A percentile compares a stretch with the other conserved stretches of the same genome.
Evolutionary conservation across 2,113 vertebrate genomes (phyloP).

Genomic region (Labeo rohita): DNA sequence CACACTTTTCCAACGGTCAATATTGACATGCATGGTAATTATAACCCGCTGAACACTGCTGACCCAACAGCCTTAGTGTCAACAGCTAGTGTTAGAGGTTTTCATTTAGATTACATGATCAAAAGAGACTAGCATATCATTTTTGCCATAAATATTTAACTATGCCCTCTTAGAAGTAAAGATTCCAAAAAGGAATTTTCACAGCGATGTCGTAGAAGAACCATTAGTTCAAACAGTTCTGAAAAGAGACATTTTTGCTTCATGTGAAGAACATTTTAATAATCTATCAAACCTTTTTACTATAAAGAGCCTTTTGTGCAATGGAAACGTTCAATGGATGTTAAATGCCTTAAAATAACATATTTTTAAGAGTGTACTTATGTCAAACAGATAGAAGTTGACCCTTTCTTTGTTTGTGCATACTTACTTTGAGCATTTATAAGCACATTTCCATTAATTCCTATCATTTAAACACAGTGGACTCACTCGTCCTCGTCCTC

Average conservation of each 20-base stretch:
- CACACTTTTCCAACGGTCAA: constrained; percentile 51
- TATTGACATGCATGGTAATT: constrained; percentile 59
- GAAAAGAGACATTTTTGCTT: not conserved
- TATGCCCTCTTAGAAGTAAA: constrained; percentile 1
- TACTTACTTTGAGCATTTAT: not conserved
- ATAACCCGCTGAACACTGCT: constrained; percentile 52
- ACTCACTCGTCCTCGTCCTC: not conserved
- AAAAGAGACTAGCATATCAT: constrained; percentile 37
- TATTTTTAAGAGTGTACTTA: not conserved
- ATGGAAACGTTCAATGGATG: not conserved
- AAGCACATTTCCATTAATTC: not conserved
- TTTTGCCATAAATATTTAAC: constrained; percentile 50
- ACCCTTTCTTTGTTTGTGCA: not conserved
- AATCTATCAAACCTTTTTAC: not conserved
- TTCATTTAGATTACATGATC: constrained; percentile 53
- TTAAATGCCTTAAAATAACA: not conserved
- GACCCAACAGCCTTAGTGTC: constrained; percentile 31
- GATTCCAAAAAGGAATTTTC: not conserved
- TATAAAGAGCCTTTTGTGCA: not conserved
- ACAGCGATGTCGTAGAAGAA: not conserved
- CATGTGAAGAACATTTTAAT: not conserved
- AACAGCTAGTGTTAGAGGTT: constrained; percentile 34
- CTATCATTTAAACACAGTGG: not conserved
- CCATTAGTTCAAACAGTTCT: not conserved
- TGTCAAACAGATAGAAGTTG: not conserved